Evolutionary conservation across 2,888 invertebrate species (phyloP).

Genomic region (Mylabris sibirica): DNA sequence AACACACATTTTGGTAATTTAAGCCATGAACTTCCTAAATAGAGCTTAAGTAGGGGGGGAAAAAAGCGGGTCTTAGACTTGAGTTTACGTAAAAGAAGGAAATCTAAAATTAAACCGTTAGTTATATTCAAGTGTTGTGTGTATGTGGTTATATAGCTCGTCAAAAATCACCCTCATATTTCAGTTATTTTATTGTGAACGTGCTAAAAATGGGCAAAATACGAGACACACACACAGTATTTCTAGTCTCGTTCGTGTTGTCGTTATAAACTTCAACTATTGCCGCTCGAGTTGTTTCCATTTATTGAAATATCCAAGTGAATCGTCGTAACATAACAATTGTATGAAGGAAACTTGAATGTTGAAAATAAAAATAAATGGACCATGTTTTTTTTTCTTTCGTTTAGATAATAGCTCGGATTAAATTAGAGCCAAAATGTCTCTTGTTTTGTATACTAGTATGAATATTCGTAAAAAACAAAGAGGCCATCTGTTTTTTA

Average conservation of each 20-base stretch:
- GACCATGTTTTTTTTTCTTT: conserved; percentile 42
- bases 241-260: not conserved
- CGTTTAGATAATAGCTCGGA: conserved; percentile 55
- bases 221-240: too few relatives aligned
- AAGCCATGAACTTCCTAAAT: too few relatives aligned
- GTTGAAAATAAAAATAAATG: conserved; percentile 56
- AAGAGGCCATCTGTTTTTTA: conserved; percentile 57
- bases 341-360: conserved; percentile 48
- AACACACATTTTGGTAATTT: too few relatives aligned
- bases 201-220: too few relatives aligned
- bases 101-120: too few relatives aligned
- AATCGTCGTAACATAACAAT: conserved; percentile 51
- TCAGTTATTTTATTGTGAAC: too few relatives aligned
- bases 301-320: conserved; percentile 45
- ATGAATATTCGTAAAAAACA: conserved; percentile 43
- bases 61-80: too few relatives aligned
- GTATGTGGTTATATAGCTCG: too few relatives aligned
- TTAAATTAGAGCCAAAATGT: conserved; percentile 54
- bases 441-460: conserved; percentile 45
- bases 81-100: too few relatives aligned
- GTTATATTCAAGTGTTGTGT: too few relatives aligned
- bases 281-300: conserved; percentile 49
- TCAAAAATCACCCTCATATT: too few relatives aligned
- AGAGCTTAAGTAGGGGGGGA: too few relatives aligned
- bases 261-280: conserved; percentile 22